phyloP scores from a whole-genome alignment of 2,797 vertebrate genomes.

The Hydrocynus forskahlii region DNA sequence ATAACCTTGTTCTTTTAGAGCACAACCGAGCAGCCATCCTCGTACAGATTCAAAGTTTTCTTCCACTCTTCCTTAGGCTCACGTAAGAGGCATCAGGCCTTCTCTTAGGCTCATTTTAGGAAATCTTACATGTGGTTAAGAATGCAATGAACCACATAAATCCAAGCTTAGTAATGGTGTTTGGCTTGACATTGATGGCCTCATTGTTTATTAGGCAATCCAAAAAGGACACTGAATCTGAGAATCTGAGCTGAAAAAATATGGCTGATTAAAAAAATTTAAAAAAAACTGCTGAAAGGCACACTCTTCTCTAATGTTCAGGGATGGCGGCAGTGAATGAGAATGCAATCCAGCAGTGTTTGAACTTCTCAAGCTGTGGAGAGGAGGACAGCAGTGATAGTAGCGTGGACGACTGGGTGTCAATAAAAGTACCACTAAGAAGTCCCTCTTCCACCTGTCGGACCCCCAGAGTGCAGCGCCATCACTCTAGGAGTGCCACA shows the following conservation, averaged over 20 bases:
- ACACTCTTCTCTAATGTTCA: constrained; percentile 11
- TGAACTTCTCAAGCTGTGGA: constrained; percentile 83
- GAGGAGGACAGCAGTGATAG: constrained; percentile 74
- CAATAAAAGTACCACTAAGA: constrained; percentile 20
- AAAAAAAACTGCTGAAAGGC: background rate
- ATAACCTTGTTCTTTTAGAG: background rate
- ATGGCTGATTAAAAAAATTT: background rate
- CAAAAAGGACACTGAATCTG: background rate
- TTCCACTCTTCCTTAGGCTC: background rate
- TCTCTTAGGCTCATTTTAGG: background rate
- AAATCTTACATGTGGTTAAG: background rate
- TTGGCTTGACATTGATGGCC: background rate
- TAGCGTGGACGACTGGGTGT: constrained; percentile 71
- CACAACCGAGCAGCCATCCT: background rate
- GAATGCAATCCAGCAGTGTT: constrained; percentile 75
- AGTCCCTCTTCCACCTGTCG: constrained; percentile 58
- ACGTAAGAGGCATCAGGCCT: background rate
- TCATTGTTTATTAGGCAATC: background rate
- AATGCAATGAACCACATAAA: background rate
- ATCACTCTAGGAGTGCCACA: constrained; percentile 57
- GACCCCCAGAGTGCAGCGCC: constrained; percentile 63
- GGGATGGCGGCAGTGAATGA: constrained; percentile 68
- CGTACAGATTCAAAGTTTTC: background rate
- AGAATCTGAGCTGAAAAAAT: too few relatives aligned
- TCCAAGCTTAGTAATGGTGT: background rate